phyloP scores from a whole-genome alignment of 2,797 vertebrate genomes.

The Acrocephalus scirpaceus region DNA sequence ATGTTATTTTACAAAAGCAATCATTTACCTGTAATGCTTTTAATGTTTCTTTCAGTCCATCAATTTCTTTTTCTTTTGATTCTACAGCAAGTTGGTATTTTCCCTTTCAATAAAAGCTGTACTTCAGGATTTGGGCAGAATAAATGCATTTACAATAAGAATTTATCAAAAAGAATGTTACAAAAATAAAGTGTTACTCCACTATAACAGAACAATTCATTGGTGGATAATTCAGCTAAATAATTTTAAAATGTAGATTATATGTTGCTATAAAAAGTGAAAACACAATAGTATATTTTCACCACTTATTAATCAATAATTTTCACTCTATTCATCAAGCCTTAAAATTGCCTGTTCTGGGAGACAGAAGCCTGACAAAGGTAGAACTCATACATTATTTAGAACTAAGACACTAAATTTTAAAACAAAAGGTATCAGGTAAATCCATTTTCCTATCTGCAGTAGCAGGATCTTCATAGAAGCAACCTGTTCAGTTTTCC shows the following conservation, averaged over 20 bases:
- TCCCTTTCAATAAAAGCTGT: slow-evolving; percentile 79
- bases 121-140: slow-evolving; percentile 40
- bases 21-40: slow-evolving; percentile 88
- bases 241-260: background rate
- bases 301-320: background rate
- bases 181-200: background rate
- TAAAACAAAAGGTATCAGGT: background rate
- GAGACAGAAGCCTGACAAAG: background rate
- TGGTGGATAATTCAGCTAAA: background rate
- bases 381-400: background rate
- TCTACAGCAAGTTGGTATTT: slow-evolving; percentile 86
- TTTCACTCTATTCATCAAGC: background rate
- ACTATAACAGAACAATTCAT: background rate
- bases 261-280: background rate
- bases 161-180: background rate
- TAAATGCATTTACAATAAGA: slow-evolving; percentile 12
- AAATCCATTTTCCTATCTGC: background rate
- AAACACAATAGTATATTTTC: background rate
- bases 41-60: slow-evolving; percentile 89
- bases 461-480: background rate
- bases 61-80: slow-evolving; percentile 92
- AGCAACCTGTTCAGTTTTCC: background rate
- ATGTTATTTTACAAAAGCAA: background rate
- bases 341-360: background rate
- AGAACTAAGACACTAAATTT: background rate